These are phyloP conservation scores for Brachionus asplanchnoidis DNA, from an alignment of 1,140 invertebrate species.

Conservation along the genomic window DNA sequence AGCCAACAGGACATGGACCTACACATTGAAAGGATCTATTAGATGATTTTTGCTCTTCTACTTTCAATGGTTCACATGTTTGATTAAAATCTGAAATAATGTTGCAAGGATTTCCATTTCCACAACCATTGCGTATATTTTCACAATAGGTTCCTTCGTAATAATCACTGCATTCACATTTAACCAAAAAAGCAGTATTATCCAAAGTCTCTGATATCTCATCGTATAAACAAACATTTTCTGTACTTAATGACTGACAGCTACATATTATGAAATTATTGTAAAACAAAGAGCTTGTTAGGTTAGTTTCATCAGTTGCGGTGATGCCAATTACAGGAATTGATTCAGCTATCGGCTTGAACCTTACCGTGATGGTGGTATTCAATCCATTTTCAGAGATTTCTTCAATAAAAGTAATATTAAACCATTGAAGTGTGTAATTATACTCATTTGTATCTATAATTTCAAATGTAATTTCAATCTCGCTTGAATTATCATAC, in stretches of 20 bases:
- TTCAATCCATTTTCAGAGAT: neutral
- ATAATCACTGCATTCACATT: constrained; percentile 1
- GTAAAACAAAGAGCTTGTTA: neutral
- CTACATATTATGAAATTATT: neutral
- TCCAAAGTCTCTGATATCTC: neutral
- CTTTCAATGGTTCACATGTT: neutral
- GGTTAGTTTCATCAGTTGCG: neutral
- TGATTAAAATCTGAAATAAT: neutral
- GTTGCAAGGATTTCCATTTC: neutral
- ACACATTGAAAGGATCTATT: neutral
- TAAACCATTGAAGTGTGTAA: too few species aligned
- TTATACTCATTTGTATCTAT: neutral
- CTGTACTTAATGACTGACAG: neutral
- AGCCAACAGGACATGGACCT: neutral
- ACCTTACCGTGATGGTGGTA: neutral
- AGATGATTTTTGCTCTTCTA: neutral
- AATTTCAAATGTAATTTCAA: neutral
- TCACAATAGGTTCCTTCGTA: neutral
- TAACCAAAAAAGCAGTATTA: neutral
- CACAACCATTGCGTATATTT: neutral
- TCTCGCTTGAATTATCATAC: neutral
- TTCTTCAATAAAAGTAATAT: too few species aligned
- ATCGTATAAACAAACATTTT: neutral
- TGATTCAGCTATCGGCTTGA: neutral
- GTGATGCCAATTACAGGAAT: neutral